Conservation (phyloP, 1,140 invertebrate species). For the Atopsyche davidsoni region DNA sequence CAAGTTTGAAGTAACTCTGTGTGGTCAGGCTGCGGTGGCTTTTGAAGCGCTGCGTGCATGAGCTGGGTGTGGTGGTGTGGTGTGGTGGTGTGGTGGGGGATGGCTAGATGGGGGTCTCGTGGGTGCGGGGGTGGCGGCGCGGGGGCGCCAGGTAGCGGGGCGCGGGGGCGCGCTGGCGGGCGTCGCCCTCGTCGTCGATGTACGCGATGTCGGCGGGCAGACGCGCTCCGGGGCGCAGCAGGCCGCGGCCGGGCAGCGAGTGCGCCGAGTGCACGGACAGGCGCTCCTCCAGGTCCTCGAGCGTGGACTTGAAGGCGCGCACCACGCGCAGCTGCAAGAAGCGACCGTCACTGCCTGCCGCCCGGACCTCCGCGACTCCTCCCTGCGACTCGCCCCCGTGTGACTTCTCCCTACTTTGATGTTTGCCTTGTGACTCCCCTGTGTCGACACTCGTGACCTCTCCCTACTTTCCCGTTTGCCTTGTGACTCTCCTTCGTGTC, state of each 20-base stretch:
- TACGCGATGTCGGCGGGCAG: constrained; percentile 82
- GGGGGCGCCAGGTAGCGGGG: constrained; percentile 44
- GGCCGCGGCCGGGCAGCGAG: constrained; percentile 86
- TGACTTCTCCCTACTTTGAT: constrained; percentile 4
- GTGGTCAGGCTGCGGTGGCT: no score
- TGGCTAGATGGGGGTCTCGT: constrained; percentile 34
- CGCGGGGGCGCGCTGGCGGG: constrained; percentile 38
- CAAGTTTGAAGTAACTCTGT: no score
- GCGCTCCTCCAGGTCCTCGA: constrained; percentile 99
- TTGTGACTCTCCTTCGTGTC: no score
- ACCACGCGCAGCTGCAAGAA: constrained; percentile 99
- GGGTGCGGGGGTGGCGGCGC: constrained; percentile 36
- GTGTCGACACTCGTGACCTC: no score
- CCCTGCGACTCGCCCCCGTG: constrained; percentile 8
- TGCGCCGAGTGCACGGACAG: constrained; percentile 96
- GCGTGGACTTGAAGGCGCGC: constrained; percentile 98
- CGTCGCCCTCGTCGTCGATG: constrained; percentile 79
- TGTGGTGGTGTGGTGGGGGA: no score
- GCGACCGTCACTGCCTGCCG: no score
- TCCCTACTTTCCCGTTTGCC: no score
- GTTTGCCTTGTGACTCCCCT: background rate
- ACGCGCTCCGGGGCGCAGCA: constrained; percentile 68
- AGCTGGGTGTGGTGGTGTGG: no score
- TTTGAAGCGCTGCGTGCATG: no score
- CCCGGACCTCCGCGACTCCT: no score